These are phyloP conservation scores for Scaptomyza caliginosa DNA, from an alignment of 2,888 invertebrate genomes.

Conservation along the genomic window DNA sequence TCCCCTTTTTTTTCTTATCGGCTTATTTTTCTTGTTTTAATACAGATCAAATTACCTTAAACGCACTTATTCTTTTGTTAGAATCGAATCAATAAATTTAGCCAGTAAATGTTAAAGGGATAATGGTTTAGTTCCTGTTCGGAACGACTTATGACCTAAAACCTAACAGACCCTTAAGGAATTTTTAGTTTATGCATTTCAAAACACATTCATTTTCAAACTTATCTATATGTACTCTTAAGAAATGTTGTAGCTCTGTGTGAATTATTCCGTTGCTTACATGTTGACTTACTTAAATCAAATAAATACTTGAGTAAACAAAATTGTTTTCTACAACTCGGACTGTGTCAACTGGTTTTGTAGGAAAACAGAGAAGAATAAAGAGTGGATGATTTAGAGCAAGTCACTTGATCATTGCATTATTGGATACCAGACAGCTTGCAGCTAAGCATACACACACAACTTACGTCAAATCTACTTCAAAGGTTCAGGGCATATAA, in stretches of 20 bases:
- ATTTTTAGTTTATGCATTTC: too few relatives aligned
- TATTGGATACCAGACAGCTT: not conserved
- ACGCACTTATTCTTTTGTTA: not conserved
- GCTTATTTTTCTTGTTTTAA: not conserved
- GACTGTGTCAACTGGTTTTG: not conserved
- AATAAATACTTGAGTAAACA: slow-evolving; percentile 7
- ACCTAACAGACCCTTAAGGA: too few relatives aligned
- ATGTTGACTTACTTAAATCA: not conserved
- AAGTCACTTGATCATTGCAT: not conserved
- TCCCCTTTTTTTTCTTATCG: not conserved
- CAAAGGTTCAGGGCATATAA: slow-evolving; percentile 16
- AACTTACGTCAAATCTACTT: not conserved
- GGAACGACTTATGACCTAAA: not conserved
- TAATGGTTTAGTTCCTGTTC: not conserved
- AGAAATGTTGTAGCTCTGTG: not conserved
- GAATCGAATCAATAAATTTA: not conserved
- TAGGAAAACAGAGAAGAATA: not conserved
- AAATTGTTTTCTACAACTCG: not conserved
- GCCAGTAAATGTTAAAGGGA: not conserved
- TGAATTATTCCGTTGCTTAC: not conserved
- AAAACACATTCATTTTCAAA: not conserved
- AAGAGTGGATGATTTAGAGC: not conserved
- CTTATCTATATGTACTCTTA: not conserved
- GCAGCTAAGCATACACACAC: slow-evolving; percentile 49
- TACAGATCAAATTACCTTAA: not conserved